Base-by-base conservation (phyloP, 2,797 vertebrate species). In the Myotis myotis region DNA sequence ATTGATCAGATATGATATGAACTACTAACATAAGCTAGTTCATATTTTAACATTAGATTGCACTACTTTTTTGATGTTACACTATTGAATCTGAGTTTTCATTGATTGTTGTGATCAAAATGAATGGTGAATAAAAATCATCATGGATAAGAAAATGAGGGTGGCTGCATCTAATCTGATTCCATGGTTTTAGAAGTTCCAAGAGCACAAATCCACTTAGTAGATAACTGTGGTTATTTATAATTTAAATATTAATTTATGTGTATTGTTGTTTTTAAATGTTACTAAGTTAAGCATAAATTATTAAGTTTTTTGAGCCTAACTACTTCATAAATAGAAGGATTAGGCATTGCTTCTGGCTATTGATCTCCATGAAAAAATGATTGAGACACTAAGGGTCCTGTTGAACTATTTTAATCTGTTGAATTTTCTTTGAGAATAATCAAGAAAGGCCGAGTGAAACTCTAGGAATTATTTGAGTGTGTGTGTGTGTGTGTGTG, bases 41-140 rank as follows among this genome's bases (percentile, higher is more conserved):
- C 53, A 51, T 85, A 92, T 95, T 95, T 95, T 82, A 90, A 64
- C 53, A 68, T 33, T 82, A 64, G 41, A 91, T 72, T 51, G 10
- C 3, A 75, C 16, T 36, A 36, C 16, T 86, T 88, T 86, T 86
- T 79, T 2, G 3, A 28, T 83, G 64, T 80, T 82, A 80, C 38
- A 66, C 57, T 23, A 93, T 93, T 71, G 38, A 85, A 79, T 47
- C 72, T 82, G 19, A 20, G 1, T 83, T 96, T 83, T 92, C 86
- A 95, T 51, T 82, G 38, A 91, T 76, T 8, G 2, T 23, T 87
- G 33, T 75, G 28, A 72, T 41, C 75, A 76, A 93, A 90, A n/a
- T 70, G 28, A 90, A 84, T 82, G 33, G 38, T 66, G 38, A 81
- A 38, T 57, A 44, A 87, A 94, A 92, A 91, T 92, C 91, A 89